phyloP scores from a whole-genome alignment of 1,140 invertebrate genomes.

The Ostrea denselamellosa region DNA sequence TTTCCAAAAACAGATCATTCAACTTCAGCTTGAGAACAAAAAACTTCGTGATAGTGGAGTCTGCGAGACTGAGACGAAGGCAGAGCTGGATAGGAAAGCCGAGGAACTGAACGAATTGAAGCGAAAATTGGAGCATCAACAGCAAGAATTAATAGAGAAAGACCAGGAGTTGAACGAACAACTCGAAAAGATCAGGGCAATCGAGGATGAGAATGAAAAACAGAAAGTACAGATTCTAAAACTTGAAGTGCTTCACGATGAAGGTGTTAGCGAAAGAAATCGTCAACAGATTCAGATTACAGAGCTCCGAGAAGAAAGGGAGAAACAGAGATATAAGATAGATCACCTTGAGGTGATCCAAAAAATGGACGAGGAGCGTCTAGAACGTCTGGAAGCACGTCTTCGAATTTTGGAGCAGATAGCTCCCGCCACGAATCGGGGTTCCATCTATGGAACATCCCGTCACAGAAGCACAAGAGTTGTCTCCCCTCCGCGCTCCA shows the following conservation, averaged over 20 bases:
- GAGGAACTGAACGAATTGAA: slow-evolving; percentile 42
- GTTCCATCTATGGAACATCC: not conserved
- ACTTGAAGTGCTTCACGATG: slow-evolving; percentile 51
- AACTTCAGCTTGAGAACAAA: slow-evolving; percentile 57
- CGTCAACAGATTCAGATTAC: slow-evolving; percentile 51
- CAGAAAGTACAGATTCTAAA: slow-evolving; percentile 55
- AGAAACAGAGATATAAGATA: slow-evolving; percentile 51
- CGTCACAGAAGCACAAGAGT: slow-evolving; percentile 42
- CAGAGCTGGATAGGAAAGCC: slow-evolving; percentile 45
- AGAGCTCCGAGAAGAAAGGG: slow-evolving; percentile 49
- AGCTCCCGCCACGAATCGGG: not conserved
- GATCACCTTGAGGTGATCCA: slow-evolving; percentile 51
- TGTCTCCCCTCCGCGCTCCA: slow-evolving; percentile 51
- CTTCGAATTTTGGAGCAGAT: slow-evolving; percentile 47
- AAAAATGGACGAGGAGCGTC: slow-evolving; percentile 47
- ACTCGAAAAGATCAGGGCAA: slow-evolving; percentile 51
- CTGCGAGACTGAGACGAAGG: slow-evolving; percentile 40
- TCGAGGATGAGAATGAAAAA: slow-evolving; percentile 54
- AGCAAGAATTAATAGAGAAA: slow-evolving; percentile 47
- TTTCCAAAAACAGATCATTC: slow-evolving; percentile 57
- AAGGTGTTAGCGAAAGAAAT: slow-evolving; percentile 52
- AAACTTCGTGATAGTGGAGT: slow-evolving; percentile 49
- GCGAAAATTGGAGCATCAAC: slow-evolving; percentile 51
- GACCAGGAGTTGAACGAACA: slow-evolving; percentile 53
- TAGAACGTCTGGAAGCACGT: slow-evolving; percentile 51